phyloP scores from a whole-genome alignment of 2,888 invertebrate species.

The Hyposoter dolosus region DNA sequence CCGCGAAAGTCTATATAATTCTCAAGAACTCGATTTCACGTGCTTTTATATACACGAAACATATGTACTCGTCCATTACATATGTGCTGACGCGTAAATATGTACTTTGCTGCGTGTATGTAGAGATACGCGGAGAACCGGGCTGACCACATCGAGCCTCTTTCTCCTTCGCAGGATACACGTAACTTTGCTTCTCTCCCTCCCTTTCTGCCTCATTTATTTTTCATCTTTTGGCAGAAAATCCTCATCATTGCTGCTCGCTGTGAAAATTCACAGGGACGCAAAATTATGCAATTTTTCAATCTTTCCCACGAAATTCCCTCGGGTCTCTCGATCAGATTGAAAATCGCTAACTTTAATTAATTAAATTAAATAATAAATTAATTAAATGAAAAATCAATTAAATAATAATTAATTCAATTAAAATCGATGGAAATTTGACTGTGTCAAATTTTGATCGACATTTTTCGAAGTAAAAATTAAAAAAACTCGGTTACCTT shows the following conservation, averaged over 20 bases:
- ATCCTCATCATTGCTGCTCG: background rate
- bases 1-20: conserved; percentile 62
- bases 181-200: conserved; percentile 60
- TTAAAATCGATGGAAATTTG: too few relatives aligned
- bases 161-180: conserved; percentile 61
- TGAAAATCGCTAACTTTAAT: background rate
- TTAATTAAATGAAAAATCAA: background rate
- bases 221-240: conserved; percentile 43
- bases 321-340: conserved; percentile 13
- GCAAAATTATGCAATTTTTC: conserved; percentile 70
- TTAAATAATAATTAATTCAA: too few relatives aligned
- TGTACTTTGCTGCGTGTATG: background rate
- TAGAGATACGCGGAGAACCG: conserved; percentile 23
- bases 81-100: background rate
- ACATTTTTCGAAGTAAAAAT: too few relatives aligned
- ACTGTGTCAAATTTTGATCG: too few relatives aligned
- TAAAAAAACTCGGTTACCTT: too few relatives aligned
- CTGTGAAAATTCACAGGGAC: conserved; percentile 18
- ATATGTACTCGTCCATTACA: background rate
- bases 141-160: conserved; percentile 52
- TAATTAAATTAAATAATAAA: background rate
- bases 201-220: background rate
- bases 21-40: conserved; percentile 39
- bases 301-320: conserved; percentile 70
- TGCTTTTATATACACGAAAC: background rate